Base-by-base conservation (phyloP, 2,888 invertebrate species). In the Tenthredo notha region DNA sequence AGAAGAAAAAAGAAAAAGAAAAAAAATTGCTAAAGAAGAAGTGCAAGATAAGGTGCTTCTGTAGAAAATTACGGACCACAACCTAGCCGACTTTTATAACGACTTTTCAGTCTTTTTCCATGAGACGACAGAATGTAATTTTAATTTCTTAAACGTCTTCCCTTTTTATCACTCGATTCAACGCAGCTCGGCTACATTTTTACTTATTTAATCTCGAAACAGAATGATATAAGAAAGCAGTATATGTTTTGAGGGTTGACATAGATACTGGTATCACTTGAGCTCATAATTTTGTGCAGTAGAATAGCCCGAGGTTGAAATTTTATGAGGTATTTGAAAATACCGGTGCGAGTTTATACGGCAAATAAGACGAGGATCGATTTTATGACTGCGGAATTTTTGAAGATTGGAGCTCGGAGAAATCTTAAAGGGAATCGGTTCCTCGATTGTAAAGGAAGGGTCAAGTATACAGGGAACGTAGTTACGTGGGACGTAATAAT, bases 371-470 rank as follows among this genome's bases (percentile, higher is more conserved):
- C 29, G 47, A 61, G 61, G 61, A 61, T 80, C 78, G 61, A 80
- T 58, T 80, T 80, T 61, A 61, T 25, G 78, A 40, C 50, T 33
- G 40, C 18, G 61, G 40, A 80, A 80, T 80, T 80, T 80, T 54
- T 80, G 21, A 9, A 61, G 61, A 80, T 40, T n/a, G 43, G 21
- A 47, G 37, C 61, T 80, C 29, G 40, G 58, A 80, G 80, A n/a
- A 61, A 40, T 80, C 58, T 61, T 37, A 40, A 40, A 58, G 58
- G 61, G 9, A 80, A 80, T 80, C 80, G 80, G 25, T 80, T 40
- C 80, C 58, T 40, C 58, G 80, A 61, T 37, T 80, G 80, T 61
- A 40, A 80, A 80, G 61, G 50, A 80, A 80, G 58, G 80, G 80
- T 80, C 80, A 80, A 80, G 80, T 80, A 40, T 80, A 80, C 12